Evolutionary conservation across 2,797 vertebrate species (phyloP), one percentile per base, ranked within the genome.

Genomic region (Nannoperca australis): DNA sequence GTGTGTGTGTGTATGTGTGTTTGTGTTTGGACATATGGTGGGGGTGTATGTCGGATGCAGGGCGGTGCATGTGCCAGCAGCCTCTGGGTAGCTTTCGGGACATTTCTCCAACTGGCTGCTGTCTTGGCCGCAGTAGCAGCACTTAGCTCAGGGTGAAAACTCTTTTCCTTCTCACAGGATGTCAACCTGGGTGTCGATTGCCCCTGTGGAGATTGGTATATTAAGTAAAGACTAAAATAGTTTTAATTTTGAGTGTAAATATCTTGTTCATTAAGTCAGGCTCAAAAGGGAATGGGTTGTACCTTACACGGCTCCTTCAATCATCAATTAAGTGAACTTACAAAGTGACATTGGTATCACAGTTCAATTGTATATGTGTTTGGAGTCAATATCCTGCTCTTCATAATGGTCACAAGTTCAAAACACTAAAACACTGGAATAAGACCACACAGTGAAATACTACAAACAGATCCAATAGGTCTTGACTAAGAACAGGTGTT

Each of bases 31-130:
- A 82, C 92, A 94, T 94, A 94, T 93, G 92, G 93, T 71, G 80
- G 75, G 76, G 74, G 76, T 83, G 91, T 82, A 80, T 89, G 87
- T 79, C 20, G 68, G 84, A 86, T 85, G 85, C 83, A 84, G 88
- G 81, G 79, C 47, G 55, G 50, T 72, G 71, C 20, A 22, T 67
- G 62, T 88, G 91, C 93, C 93, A 94, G 88, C 78, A 93, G 93
- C 93, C 93, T 91, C 86, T 86, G 92, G 93, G 89, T 74, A 86
- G 88, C 83, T 92, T 89, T 89, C 76, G 82, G 86, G 89, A 92
- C 90, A 88, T 91, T 88, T 84, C 75, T 91, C 91, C 84, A 89
- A 84, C 78, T 90, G 85, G 83, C 83, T 89, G 73, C 78, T 56
- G 74, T 83, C 90, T 91, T 89, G 82, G 78, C 70, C 20, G 53